Conservation (phyloP, 2,888 invertebrate genomes). For the Lathronympha strigana region DNA sequence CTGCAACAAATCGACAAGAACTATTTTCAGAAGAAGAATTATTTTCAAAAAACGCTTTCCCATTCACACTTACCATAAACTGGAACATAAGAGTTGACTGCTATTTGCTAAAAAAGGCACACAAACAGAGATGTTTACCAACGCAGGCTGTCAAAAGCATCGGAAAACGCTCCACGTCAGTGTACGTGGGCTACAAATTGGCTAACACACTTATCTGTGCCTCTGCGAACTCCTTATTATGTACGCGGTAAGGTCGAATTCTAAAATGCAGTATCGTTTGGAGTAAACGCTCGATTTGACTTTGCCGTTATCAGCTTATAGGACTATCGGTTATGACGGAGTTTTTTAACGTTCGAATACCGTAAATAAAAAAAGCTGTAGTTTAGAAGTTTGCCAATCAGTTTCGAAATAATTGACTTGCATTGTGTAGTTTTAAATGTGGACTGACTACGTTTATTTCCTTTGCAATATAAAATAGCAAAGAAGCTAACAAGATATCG, state of each 20-base stretch:
- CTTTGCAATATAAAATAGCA: no score
- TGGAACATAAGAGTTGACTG: slow-evolving; percentile 26
- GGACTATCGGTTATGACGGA: slow-evolving; percentile 39
- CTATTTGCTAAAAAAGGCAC: slow-evolving; percentile 50
- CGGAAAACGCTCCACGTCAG: slow-evolving; percentile 67
- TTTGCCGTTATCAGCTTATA: slow-evolving; percentile 60
- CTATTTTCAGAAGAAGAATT: not conserved
- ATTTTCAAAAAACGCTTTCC: not conserved
- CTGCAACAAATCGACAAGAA: not conserved
- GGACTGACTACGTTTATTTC: no score
- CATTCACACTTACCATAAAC: slow-evolving; percentile 13
- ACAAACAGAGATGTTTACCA: slow-evolving; percentile 68
- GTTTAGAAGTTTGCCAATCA: not conserved
- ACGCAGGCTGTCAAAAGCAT: slow-evolving; percentile 75
- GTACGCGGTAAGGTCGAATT: slow-evolving; percentile 44
- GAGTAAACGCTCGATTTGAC: slow-evolving; percentile 61
- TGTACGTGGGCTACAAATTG: slow-evolving; percentile 66
- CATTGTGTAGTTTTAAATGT: not conserved
- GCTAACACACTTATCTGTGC: slow-evolving; percentile 49
- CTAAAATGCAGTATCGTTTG: slow-evolving; percentile 34
- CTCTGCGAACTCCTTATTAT: slow-evolving; percentile 36
- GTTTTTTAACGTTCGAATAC: slow-evolving; percentile 15
- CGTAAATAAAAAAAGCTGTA: slow-evolving; percentile 1
- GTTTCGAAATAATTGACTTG: not conserved
- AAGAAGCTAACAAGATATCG: no score